Conservation (phyloP, 2,113 vertebrate species). For the Balaeniceps rex region DNA sequence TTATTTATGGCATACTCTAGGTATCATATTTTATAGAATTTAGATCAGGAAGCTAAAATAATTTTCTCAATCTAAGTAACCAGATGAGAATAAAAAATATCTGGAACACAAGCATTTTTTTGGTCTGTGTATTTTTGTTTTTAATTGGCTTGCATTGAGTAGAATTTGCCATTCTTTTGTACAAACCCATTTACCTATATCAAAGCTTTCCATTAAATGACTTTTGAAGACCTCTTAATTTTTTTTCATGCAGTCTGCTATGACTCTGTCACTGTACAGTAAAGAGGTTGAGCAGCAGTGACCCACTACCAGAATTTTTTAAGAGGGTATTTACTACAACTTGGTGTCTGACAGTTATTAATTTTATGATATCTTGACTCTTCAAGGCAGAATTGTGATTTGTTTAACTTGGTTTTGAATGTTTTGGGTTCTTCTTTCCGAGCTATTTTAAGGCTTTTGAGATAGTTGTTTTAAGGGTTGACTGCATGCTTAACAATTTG, state of each 20-base stretch:
- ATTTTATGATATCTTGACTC: neutral
- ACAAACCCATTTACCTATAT: neutral
- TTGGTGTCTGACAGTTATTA: neutral
- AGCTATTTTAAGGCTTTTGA: neutral
- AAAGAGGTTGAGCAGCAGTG: neutral
- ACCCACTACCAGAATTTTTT: neutral
- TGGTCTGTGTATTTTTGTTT: neutral
- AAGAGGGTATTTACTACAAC: neutral
- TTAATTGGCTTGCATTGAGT: neutral
- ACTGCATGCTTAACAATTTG: neutral
- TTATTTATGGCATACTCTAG: neutral
- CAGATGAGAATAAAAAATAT: neutral
- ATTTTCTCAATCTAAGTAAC: neutral
- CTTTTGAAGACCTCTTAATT: neutral
- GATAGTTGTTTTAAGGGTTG: neutral
- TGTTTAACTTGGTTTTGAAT: neutral
- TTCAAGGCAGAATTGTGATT: neutral
- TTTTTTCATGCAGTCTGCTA: neutral
- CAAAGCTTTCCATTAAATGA: neutral
- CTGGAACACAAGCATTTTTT: neutral
- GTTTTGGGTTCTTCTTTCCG: neutral
- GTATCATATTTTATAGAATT: neutral
- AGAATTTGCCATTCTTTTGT: neutral
- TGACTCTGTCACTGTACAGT: neutral
- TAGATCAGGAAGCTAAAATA: neutral